Base-by-base conservation (phyloP, 1,140 invertebrate genomes). In the Phthorimaea operculella region DNA sequence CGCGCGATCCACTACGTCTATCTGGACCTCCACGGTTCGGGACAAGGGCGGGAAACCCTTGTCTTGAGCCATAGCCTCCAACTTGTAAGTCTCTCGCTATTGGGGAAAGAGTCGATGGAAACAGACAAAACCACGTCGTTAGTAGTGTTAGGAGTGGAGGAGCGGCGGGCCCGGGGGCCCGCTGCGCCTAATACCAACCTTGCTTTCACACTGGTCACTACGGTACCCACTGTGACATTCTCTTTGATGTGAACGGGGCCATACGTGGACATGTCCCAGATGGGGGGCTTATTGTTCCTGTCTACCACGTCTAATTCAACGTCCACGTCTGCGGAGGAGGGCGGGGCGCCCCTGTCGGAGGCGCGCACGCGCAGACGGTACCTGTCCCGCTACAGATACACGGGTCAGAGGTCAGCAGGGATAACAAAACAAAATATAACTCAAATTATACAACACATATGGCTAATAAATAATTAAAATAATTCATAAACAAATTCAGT, bases 261-360 rank as follows among this genome's bases (percentile, higher is more conserved):
- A 91, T 97, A 97, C 88, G 94, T 90, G 87, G 89, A 91, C 87
- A 90, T 90, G 89, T 97, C 94, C 95, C 95, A 98, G 85, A 96
- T 90, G 86, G 96, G 96, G 84, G 96, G 95, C 90, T 97, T 97
- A 92, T 96, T 97, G 91, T 96, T 96, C 88, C 94, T 93, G 91
- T 97, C 95, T 89, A 98, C 95, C 87, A 98, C 95, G 90, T 96
- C 95, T 92, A 98, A 93, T 87, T 96, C 93, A 88, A 97, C 94
- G 87, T 97, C 95, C 87, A 97, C 96, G 88, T 96, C 94, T 86
- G 95, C 95, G 87, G 90, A 92, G 80, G 94, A 93, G 82, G 92
- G 92, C 85, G 93, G 92, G 83, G 89, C 90, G 83, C 96, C 96
- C 88, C 91, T 90, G 90, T 98, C 96, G 76, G 93, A 94, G 85